A percentile compares a stretch with the other conserved stretches of the same genome.
Conservation (phyloP, 2,888 invertebrate species). For the Lysandra bellargus region DNA sequence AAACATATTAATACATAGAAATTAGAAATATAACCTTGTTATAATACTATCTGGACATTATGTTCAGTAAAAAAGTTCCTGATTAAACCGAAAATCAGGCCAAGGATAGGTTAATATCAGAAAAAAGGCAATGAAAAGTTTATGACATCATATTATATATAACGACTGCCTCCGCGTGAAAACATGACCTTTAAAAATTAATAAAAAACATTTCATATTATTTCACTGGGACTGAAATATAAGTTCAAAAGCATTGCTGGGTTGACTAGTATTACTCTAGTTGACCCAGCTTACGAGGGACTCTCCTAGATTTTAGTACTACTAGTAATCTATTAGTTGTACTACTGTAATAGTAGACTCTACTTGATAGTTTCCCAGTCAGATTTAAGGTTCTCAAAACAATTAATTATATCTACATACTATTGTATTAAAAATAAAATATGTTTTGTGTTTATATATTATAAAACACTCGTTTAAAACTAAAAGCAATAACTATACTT, state of each 20-base stretch:
- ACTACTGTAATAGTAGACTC: no score
- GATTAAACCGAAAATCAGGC: neutral
- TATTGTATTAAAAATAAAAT: no score
- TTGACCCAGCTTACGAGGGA: no score
- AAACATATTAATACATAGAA: neutral
- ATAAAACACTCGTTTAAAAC: neutral
- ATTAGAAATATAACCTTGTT: neutral
- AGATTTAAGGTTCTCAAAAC: neutral
- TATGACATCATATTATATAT: neutral
- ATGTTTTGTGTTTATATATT: no score
- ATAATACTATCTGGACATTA: neutral
- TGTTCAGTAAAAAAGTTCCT: neutral
- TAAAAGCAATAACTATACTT: neutral
- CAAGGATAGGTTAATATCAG: neutral
- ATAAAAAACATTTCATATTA: neutral
- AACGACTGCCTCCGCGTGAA: neutral
- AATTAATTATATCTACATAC: neutral
- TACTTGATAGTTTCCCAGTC: no score
- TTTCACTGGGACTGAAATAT: neutral
- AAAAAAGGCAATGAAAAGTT: neutral
- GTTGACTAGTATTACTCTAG: no score
- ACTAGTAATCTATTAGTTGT: no score
- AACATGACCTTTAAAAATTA: neutral
- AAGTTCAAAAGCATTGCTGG: neutral
- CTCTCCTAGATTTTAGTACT: no score